These are phyloP conservation scores for Sitodiplosis mosellana DNA, from an alignment of 1,140 invertebrate species.

Conservation along the genomic window DNA sequence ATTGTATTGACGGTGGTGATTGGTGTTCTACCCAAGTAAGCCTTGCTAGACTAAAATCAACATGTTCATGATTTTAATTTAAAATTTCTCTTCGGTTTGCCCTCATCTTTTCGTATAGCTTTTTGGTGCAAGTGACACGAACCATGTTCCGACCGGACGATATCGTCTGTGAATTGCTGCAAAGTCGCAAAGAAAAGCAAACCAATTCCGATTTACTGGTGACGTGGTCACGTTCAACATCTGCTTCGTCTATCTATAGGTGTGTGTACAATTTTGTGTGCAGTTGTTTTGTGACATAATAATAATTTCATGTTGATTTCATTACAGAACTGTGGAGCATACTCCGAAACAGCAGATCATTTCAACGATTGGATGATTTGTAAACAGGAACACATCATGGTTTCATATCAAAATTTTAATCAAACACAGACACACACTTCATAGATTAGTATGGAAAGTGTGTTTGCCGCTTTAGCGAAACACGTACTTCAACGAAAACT, in stretches of 20 bases:
- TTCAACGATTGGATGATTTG: slow-evolving; percentile 17
- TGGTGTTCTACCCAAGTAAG: slow-evolving; percentile 70
- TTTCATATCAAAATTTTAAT: too few relatives aligned
- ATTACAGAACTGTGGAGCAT: slow-evolving; percentile 28
- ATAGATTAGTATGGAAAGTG: too few relatives aligned
- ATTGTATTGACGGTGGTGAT: slow-evolving; percentile 55
- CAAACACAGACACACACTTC: too few relatives aligned
- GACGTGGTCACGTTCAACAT: slow-evolving; percentile 42
- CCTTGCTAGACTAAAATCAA: too few relatives aligned
- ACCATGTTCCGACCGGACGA: slow-evolving; percentile 32
- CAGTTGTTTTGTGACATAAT: background rate
- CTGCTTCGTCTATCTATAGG: slow-evolving; percentile 43
- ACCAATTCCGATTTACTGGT: slow-evolving; percentile 41
- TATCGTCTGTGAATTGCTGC: slow-evolving; percentile 30
- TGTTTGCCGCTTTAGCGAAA: too few relatives aligned
- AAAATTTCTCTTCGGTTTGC: too few relatives aligned
- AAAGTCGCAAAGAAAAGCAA: slow-evolving; percentile 25
- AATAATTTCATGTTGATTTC: background rate
- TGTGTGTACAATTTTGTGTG: slow-evolving; percentile 17
- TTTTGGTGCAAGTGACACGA: slow-evolving; percentile 27
- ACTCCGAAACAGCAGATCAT: slow-evolving; percentile 32
- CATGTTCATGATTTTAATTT: background rate
- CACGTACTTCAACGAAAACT: too few relatives aligned
- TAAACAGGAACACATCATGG: background rate
- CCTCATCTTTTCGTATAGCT: too few relatives aligned